phyloP scores from a whole-genome alignment of 2,888 invertebrate genomes.

The Acanthopleura granulata region DNA sequence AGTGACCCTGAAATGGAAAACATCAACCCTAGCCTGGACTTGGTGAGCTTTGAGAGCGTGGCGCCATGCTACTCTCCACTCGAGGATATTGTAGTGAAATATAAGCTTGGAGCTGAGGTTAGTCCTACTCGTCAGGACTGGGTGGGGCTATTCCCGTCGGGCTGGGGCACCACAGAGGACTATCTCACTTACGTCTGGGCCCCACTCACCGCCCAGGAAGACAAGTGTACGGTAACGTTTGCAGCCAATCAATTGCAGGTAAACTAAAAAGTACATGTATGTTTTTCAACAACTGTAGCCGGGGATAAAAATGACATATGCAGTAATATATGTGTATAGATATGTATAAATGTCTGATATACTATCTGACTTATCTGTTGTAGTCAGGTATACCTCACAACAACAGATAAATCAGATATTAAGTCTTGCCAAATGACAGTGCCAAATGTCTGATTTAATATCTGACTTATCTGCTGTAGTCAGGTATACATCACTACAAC shows the following conservation, averaged over 20 bases:
- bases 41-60: slow-evolving; percentile 9
- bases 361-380: too few species aligned
- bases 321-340: too few species aligned
- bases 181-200: slow-evolving; percentile 15
- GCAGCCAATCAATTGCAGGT: neutral
- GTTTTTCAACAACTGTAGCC: too few species aligned
- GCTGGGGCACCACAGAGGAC: slow-evolving; percentile 13
- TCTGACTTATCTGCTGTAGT: too few species aligned
- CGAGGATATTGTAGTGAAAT: slow-evolving; percentile 11
- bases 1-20: slow-evolving; percentile 13
- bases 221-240: neutral
- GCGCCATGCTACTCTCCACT: neutral
- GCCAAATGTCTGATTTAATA: too few species aligned
- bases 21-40: slow-evolving; percentile 15
- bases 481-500: too few species aligned
- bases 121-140: slow-evolving; percentile 8
- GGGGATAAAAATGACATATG: too few species aligned
- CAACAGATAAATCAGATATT: too few species aligned
- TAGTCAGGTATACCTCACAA: too few species aligned
- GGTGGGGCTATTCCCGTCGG: slow-evolving; percentile 16
- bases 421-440: too few species aligned
- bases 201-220: neutral
- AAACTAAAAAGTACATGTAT: too few species aligned
- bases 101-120: slow-evolving; percentile 13
- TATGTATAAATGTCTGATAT: too few species aligned